Evolutionary conservation across 2,113 vertebrate species (phyloP), one percentile per base, ranked within the genome.

Genomic region (Ptilorrhoa leucosticta): DNA sequence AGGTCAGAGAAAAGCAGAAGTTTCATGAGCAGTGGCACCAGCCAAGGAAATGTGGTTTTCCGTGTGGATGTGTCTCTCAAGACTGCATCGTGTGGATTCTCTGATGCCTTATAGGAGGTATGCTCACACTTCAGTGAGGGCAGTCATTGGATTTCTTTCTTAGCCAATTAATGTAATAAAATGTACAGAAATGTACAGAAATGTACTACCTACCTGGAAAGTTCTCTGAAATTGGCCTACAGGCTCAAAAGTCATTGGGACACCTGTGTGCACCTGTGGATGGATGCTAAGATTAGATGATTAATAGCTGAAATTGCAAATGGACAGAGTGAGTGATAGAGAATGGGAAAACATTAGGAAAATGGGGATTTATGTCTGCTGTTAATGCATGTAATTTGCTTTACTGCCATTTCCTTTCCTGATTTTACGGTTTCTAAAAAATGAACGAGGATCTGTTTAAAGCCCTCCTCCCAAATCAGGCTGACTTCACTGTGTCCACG

Each of bases 351-450:
- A 84, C 83, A 79, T 82, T 69, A 94, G 48, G 64, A 68, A 79
- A 89, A 69, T 53, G 57, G 61, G 66, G 78, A 84, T 92, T 91
- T 89, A 22, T 31, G 5, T 35, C 54, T 96, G 50, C 54, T 89
- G 35, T 87, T 94, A 84, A 89, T 85, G 42, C n/a, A 80, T 89
- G 91, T 94, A 83, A 87, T 73, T 94, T 39, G 37, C n/a, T 93
- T 92, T 90, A 58, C 18, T 89, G 30, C 27, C 47, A 50, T 94
- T 93, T 89, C 76, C 24, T 82, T 93, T 57, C 73, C 31, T 60
- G 30, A 37, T 61, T 95, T 91, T 84, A 69, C 48, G 51, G 35
- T 77, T 30, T 56, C 64, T 57, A 9, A 81, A 7, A 35, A 79
- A 85, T 21, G 15, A 90, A 28, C 0, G 0, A 57, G 64, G 23